Conservation (phyloP, 2,797 vertebrate species). For the Squalus acanthias region DNA sequence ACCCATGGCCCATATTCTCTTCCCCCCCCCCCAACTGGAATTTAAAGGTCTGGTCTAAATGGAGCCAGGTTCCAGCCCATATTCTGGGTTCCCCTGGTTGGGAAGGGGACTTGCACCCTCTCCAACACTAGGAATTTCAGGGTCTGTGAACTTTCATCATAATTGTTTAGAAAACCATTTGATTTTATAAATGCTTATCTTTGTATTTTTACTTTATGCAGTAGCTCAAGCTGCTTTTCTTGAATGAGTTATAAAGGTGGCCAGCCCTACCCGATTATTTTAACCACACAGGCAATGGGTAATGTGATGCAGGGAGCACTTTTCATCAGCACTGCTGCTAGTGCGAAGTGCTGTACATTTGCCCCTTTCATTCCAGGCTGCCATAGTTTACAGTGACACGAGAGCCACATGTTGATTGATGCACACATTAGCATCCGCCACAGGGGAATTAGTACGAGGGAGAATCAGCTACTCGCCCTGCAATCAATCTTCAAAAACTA, state of each 20-base stretch:
- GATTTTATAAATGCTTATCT: not conserved
- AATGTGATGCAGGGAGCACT: not conserved
- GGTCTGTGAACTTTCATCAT: not conserved
- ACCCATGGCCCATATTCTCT: not conserved
- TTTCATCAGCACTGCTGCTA: not conserved
- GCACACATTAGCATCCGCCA: not conserved
- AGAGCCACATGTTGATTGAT: not conserved
- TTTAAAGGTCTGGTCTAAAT: not conserved
- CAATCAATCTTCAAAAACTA: not conserved
- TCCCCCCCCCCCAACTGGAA: not conserved
- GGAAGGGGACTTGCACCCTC: not conserved
- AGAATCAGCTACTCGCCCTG: not conserved
- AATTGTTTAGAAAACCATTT: not conserved
- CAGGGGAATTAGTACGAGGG: not conserved
- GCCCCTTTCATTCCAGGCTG: not conserved
- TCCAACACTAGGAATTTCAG: not conserved
- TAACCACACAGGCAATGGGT: not conserved
- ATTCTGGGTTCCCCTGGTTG: not conserved
- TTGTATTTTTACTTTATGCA: not conserved
- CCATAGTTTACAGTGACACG: not conserved
- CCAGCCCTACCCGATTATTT: not conserved
- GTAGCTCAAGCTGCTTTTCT: not conserved
- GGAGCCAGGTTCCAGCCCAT: not conserved
- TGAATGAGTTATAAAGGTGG: not conserved
- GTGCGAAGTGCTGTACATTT: not conserved